Evolutionary conservation across 1,140 invertebrate genomes (phyloP).

Genomic region (Physella acuta): DNA sequence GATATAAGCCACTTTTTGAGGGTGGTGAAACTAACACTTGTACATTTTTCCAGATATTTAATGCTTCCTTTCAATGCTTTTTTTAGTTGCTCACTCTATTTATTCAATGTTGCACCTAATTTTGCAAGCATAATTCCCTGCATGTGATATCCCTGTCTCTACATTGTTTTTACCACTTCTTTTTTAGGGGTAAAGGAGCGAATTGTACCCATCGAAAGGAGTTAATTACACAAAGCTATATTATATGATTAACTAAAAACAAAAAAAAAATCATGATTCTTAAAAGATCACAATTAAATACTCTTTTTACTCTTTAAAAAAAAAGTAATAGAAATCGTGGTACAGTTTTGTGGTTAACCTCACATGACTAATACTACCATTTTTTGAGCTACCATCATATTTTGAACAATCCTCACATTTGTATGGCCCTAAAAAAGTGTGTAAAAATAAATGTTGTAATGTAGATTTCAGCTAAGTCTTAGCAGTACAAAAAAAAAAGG

Average conservation of each 20-base stretch:
- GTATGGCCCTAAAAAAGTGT: too few species aligned
- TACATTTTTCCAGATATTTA: neutral
- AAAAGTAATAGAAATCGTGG: too few species aligned
- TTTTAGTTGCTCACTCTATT: neutral
- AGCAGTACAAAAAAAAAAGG: too few species aligned
- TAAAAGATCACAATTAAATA: neutral
- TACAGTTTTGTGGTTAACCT: too few species aligned
- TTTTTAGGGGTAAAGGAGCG: neutral
- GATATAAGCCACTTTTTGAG: constrained; percentile 12
- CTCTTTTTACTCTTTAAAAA: too few species aligned
- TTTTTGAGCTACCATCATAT: too few species aligned
- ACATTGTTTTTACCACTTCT: neutral
- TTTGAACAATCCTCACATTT: too few species aligned
- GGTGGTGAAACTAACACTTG: constrained; percentile 11
- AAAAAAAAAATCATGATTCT: neutral
- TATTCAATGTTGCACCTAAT: neutral
- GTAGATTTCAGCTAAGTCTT: too few species aligned
- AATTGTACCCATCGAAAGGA: neutral
- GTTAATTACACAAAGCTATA: neutral
- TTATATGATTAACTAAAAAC: neutral
- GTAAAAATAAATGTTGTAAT: too few species aligned
- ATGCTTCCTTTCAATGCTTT: neutral
- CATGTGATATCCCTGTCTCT: neutral
- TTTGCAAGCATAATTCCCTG: neutral
- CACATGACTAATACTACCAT: too few species aligned